A percentile compares a stretch with the other conserved stretches of the same genome.
Conservation (phyloP, 2,888 invertebrate species). For the Cataglyphis cursor region DNA sequence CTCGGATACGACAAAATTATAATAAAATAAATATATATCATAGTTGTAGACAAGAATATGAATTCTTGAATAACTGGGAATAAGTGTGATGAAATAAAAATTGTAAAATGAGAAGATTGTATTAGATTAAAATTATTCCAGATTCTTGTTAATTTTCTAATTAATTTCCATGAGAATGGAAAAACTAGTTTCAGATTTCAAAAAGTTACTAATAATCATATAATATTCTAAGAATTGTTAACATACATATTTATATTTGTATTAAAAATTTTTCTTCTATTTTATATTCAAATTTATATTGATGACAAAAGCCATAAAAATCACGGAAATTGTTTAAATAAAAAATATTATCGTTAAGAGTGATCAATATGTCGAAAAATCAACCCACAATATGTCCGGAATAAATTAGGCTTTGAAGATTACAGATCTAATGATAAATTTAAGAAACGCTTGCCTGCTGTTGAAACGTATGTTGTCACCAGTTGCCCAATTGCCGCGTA, state of each 20-base stretch:
- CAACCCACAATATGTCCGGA: not conserved
- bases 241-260: not conserved
- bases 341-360: not conserved
- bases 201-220: not conserved
- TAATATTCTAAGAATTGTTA: not conserved
- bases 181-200: not conserved
- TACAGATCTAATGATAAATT: slow-evolving; percentile 63
- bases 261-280: not conserved
- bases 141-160: no score
- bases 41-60: not conserved
- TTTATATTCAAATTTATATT: not conserved
- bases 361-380: not conserved
- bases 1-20: not conserved
- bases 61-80: not conserved
- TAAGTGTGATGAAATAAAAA: not conserved
- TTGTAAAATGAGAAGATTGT: not conserved
- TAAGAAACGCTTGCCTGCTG: slow-evolving; percentile 75
- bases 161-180: not conserved
- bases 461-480: slow-evolving; percentile 68
- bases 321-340: not conserved
- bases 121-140: not conserved
- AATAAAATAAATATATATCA: not conserved
- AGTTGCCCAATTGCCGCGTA: slow-evolving; percentile 71
- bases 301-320: not conserved
- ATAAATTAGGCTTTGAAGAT: slow-evolving; percentile 26